phyloP scores from a whole-genome alignment of 2,797 vertebrate genomes.

The Sciaenops ocellatus region DNA sequence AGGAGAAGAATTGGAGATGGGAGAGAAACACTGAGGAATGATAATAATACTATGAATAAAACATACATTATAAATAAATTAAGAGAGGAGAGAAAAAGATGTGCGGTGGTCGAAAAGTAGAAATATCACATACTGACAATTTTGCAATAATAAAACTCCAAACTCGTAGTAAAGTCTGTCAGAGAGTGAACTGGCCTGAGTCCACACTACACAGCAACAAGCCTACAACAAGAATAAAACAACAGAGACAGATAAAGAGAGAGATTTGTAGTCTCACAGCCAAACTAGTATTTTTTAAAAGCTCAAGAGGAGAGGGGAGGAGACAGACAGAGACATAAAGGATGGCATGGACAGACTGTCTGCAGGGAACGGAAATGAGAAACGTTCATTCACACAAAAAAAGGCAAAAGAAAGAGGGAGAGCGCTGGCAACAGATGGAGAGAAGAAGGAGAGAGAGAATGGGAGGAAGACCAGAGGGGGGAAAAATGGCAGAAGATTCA shows the following conservation, averaged over 20 bases:
- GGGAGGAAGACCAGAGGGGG: constrained; percentile 23
- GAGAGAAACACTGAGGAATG: not conserved
- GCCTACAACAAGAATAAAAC: not conserved
- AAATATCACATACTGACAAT: not conserved
- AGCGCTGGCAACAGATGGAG: constrained; percentile 21
- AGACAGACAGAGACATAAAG: constrained; percentile 7
- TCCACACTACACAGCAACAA: constrained; percentile 10
- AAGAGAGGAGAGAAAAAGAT: not conserved
- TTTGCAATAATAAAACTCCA: not conserved
- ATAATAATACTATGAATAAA: not conserved
- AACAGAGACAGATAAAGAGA: constrained; percentile 7
- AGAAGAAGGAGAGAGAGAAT: not conserved
- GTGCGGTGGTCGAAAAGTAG: not conserved
- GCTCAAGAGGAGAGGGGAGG: constrained; percentile 29
- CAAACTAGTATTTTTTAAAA: constrained; percentile 31
- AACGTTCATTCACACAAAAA: constrained; percentile 49
- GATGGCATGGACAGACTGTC: constrained; percentile 19
- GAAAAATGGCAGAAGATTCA: constrained; percentile 32
- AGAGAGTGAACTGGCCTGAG: constrained; percentile 8
- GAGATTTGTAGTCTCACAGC: constrained; percentile 3
- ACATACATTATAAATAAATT: constrained; percentile 1
- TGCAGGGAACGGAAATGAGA: constrained; percentile 31
- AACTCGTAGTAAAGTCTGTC: not conserved
- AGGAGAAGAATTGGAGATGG: not conserved
- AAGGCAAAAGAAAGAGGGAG: not conserved